Conservation (phyloP, 1,140 invertebrate species). For the Oscheius sp. region DNA sequence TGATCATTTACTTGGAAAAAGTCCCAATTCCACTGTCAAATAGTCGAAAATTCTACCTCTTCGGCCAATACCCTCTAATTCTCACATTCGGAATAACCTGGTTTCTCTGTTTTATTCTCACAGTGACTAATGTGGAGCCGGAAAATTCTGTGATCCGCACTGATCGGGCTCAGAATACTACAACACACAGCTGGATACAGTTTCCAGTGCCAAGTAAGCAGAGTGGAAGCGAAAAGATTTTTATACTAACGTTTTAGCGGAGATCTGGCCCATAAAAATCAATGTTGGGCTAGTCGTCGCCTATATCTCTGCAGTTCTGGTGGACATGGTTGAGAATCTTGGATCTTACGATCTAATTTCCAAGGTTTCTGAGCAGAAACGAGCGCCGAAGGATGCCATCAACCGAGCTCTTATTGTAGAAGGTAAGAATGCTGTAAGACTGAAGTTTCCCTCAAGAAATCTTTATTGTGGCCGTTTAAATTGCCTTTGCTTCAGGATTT, state of each 20-base stretch:
- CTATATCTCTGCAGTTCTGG: conserved; percentile 55
- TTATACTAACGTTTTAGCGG: conserved; percentile 46
- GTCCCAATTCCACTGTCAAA: conserved; percentile 4
- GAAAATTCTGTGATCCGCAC: not conserved
- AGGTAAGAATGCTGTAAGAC: conserved; percentile 3
- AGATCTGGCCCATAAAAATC: conserved; percentile 59
- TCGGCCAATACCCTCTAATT: not conserved
- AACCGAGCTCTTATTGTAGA: conserved; percentile 31
- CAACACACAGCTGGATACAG: not conserved
- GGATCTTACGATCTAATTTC: conserved; percentile 57
- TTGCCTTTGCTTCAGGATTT: conserved; percentile 50
- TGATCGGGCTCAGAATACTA: not conserved
- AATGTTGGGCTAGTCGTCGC: conserved; percentile 56
- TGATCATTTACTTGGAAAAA: conserved; percentile 9
- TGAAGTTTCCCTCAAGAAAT: too few relatives aligned
- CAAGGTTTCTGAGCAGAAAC: conserved; percentile 14
- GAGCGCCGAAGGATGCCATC: conserved; percentile 18
- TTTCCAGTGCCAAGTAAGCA: conserved; percentile 41
- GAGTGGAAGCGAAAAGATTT: not conserved
- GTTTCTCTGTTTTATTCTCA: not conserved
- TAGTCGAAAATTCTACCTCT: not conserved
- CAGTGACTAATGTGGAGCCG: not conserved
- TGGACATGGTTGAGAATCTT: conserved; percentile 61
- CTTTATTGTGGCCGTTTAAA: too few relatives aligned
- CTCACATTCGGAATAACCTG: not conserved